Percentiles rank a stretch among this genome's conserved stretches.
These are phyloP conservation scores for Picus viridis DNA, from an alignment of 2,797 vertebrate species.

Conservation along the genomic window DNA sequence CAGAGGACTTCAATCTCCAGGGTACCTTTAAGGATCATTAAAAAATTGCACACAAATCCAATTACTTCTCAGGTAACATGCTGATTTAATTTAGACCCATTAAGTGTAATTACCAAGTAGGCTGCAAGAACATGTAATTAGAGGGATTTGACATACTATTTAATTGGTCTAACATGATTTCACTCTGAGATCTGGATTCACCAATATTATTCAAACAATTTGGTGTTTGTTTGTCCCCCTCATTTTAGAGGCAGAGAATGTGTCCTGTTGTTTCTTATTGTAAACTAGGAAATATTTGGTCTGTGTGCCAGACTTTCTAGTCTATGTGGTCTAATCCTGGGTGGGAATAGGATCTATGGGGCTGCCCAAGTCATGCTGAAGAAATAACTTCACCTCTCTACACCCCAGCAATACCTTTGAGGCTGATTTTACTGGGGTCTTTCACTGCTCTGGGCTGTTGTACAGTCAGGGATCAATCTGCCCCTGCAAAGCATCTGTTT, in stretches of 20 bases:
- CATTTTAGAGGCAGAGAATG: not conserved
- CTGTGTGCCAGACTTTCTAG: not conserved
- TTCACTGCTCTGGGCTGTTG: not conserved
- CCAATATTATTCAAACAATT: slow-evolving; percentile 44
- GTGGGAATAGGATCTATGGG: not conserved
- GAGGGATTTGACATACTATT: slow-evolving; percentile 50
- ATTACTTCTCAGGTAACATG: slow-evolving; percentile 59
- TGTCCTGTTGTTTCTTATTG: not conserved
- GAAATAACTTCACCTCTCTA: not conserved
- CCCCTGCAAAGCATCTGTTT: not conserved
- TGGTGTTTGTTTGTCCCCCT: not conserved
- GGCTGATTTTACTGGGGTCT: not conserved
- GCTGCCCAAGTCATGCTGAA: not conserved
- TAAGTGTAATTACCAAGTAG: slow-evolving; percentile 38
- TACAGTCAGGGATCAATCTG: not conserved
- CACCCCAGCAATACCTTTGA: not conserved
- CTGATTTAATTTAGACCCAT: slow-evolving; percentile 54
- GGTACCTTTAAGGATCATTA: slow-evolving; percentile 24
- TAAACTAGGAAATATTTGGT: slow-evolving; percentile 36
- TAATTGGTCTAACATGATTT: slow-evolving; percentile 52
- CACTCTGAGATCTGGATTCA: slow-evolving; percentile 36
- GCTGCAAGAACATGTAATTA: slow-evolving; percentile 46
- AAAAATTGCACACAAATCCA: slow-evolving; percentile 40
- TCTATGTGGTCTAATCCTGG: not conserved
- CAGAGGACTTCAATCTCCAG: not conserved